Evolutionary conservation across 1,140 invertebrate genomes (phyloP), one percentile per base, ranked within the genome.

Genomic region (Drosophila parabipectinata): DNA sequence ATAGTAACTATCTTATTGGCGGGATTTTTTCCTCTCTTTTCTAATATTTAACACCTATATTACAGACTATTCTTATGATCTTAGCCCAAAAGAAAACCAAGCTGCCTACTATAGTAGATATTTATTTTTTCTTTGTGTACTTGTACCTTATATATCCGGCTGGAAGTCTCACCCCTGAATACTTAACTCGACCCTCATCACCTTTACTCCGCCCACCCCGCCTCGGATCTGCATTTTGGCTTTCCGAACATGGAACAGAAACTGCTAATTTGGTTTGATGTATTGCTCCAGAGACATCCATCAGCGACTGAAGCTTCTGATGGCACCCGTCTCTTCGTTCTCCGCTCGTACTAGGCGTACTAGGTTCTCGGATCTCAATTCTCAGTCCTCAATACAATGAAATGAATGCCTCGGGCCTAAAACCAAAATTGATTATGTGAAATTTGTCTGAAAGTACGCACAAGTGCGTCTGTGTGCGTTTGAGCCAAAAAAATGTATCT

Each of bases 201-300:
- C 55, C 61, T 45, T 50, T 59, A 15, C 12, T 12, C 26, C 39
- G 12, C 18, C 39, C 61, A 60, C 6, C 41, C 41, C 15, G 3
- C 6, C 5, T 44, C 8, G 47, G 60, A 57, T 69, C 45, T 77
- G 58, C 57, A 77, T 80, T 77, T 85, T 60, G 61, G 67, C 72
- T 80, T 79, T 72, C 53, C 24, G 47, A 59, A 48, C 66, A 55
- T 64, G 63, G 45, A 62, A 55, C 63, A 53, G 71, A 83, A 88
- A 73, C 83, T 88, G 79, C 75, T 88, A 79, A 87, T 88, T 87
- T 87, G 79, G 83, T 88, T 88, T 88, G 83, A 87, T 88, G 75
- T 83, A 83, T 88, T 66, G 82, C 82, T 81, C 83, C 68, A 67
- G 83, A 77, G 82, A 87, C 78, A 78, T 87, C 82, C 66, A 82